Conservation (phyloP, 2,113 vertebrate species). For the Balaeniceps rex region DNA sequence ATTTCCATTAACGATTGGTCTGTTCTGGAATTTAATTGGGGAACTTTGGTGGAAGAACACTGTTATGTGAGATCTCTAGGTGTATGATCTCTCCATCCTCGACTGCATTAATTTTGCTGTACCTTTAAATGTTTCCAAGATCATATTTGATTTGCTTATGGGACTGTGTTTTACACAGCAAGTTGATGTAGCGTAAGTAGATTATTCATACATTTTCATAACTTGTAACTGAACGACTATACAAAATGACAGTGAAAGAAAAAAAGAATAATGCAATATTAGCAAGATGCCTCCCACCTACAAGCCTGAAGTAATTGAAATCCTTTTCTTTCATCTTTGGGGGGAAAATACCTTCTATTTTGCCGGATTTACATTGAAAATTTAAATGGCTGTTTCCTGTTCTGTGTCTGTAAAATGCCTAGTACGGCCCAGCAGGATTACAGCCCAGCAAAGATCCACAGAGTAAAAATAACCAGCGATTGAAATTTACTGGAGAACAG, state of each 20-base stretch:
- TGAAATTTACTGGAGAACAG: conserved; percentile 5
- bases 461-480: not conserved
- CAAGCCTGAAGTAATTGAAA: not conserved
- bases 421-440: not conserved
- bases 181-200: not conserved
- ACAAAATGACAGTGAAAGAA: not conserved
- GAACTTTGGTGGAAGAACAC: not conserved
- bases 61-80: not conserved
- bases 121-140: not conserved
- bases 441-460: not conserved
- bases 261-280: not conserved
- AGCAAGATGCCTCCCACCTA: not conserved
- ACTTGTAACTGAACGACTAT: not conserved
- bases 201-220: not conserved
- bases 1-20: not conserved
- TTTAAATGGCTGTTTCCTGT: not conserved
- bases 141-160: not conserved
- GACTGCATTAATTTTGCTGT: not conserved
- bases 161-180: not conserved
- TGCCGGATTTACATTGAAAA: not conserved
- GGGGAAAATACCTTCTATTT: not conserved
- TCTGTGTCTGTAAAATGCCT: not conserved
- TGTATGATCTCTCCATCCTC: not conserved
- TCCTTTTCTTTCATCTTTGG: not conserved
- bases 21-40: not conserved